Conservation (phyloP, 2,797 vertebrate genomes). For the Alcedo quadribrachys region DNA sequence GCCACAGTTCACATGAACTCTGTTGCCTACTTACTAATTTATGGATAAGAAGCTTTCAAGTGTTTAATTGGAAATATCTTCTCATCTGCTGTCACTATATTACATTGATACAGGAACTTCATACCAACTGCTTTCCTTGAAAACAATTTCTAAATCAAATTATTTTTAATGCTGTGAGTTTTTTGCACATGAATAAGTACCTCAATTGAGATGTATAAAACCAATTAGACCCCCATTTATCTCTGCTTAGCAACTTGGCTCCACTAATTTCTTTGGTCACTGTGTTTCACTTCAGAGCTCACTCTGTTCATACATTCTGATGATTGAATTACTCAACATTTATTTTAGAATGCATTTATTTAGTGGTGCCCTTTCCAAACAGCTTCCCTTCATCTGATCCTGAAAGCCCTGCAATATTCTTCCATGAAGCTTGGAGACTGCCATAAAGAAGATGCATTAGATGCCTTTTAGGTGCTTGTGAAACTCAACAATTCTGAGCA, state of each 20-base stretch:
- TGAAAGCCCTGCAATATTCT: background rate
- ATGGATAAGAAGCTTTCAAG: constrained; percentile 49
- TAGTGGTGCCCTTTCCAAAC: background rate
- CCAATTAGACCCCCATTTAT: constrained; percentile 57
- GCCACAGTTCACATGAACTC: background rate
- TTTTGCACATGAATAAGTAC: constrained; percentile 62
- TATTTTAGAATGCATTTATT: constrained; percentile 37
- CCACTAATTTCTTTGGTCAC: constrained; percentile 51
- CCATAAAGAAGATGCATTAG: background rate
- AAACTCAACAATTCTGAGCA: background rate
- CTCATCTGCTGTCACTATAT: constrained; percentile 38
- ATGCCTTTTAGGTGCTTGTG: background rate
- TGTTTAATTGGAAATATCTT: constrained; percentile 67
- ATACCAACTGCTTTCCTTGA: constrained; percentile 36
- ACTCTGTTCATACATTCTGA: background rate
- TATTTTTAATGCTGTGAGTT: constrained; percentile 63
- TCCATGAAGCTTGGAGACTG: background rate
- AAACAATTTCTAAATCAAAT: constrained; percentile 73
- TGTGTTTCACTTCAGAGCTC: background rate
- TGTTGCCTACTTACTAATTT: constrained; percentile 46
- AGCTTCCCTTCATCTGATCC: background rate
- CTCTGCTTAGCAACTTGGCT: constrained; percentile 47
- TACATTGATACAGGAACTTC: constrained; percentile 13
- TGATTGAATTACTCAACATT: constrained; percentile 38
- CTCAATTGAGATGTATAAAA: constrained; percentile 65